phyloP scores from a whole-genome alignment of 2,797 vertebrate species.

The Oophaga sylvatica region DNA sequence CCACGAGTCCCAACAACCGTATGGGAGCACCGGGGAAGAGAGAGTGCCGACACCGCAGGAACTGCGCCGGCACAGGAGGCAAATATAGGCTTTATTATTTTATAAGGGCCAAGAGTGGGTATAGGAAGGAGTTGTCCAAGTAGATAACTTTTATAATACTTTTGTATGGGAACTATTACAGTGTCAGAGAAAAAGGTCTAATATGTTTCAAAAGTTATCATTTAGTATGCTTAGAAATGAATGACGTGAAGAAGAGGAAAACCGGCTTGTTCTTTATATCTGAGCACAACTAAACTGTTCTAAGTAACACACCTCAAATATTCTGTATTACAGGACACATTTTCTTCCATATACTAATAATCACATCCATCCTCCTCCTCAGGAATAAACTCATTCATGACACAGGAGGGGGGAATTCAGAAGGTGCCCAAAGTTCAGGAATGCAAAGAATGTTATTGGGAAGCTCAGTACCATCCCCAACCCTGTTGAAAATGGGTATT shows the following conservation, averaged over 20 bases:
- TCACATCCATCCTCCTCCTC: slow-evolving; percentile 56
- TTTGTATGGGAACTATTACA: too few relatives aligned
- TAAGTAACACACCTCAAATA: not conserved
- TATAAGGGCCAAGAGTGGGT: too few relatives aligned
- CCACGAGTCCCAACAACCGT: too few relatives aligned
- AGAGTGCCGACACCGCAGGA: too few relatives aligned
- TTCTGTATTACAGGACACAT: slow-evolving; percentile 50
- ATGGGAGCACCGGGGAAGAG: too few relatives aligned
- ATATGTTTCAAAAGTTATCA: not conserved
- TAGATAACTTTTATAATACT: too few relatives aligned
- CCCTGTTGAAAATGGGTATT: slow-evolving; percentile 33
- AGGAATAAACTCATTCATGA: slow-evolving; percentile 45
- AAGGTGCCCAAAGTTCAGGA: slow-evolving; percentile 62
- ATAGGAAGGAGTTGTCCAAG: too few relatives aligned
- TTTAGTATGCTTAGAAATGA: not conserved
- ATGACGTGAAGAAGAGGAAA: not conserved
- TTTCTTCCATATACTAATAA: slow-evolving; percentile 18
- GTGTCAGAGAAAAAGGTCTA: too few relatives aligned
- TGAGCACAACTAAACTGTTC: not conserved
- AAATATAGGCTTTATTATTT: too few relatives aligned
- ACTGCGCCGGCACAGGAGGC: too few relatives aligned
- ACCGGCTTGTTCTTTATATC: not conserved
- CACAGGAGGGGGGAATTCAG: slow-evolving; percentile 49
- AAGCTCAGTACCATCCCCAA: slow-evolving; percentile 51
- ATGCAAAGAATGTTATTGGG: slow-evolving; percentile 67